phyloP scores from a whole-genome alignment of 2,797 vertebrate genomes.

The Hyperoplus immaculatus region DNA sequence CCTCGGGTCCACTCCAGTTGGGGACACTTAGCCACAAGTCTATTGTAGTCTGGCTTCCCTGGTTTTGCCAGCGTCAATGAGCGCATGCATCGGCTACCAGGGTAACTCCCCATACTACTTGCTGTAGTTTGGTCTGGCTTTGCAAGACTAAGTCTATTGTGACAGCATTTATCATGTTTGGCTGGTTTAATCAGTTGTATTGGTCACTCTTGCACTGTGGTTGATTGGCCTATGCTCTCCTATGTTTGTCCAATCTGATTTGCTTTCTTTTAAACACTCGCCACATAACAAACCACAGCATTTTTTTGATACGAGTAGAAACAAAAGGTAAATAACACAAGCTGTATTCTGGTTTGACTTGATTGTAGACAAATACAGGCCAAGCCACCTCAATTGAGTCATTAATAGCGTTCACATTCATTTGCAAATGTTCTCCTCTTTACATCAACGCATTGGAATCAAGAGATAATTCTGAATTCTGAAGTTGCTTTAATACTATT shows the following conservation, averaged over 20 bases:
- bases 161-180: constrained; percentile 17
- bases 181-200: constrained; percentile 50
- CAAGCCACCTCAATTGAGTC: neutral
- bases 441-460: neutral
- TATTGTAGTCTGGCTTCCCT: too few species aligned
- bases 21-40: constrained; percentile 14
- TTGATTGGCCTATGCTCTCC: constrained; percentile 17
- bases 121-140: too few species aligned
- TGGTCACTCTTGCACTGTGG: constrained; percentile 15
- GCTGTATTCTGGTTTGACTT: neutral
- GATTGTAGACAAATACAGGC: neutral
- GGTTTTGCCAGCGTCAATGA: too few species aligned
- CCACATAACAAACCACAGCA: constrained; percentile 8
- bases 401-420: neutral
- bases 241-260: constrained; percentile 5
- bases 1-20: constrained; percentile 39
- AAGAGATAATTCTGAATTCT: neutral
- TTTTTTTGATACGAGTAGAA: neutral
- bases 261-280: neutral
- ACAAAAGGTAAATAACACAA: neutral
- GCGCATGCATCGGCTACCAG: too few species aligned
- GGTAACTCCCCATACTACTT: too few species aligned
- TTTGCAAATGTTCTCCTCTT: neutral
- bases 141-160: neutral
- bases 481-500: neutral